Percentiles rank a stretch among this genome's conserved stretches.
These are phyloP conservation scores for Trematomus loennbergii DNA, from an alignment of 2,113 vertebrate species.

Conservation along the genomic window DNA sequence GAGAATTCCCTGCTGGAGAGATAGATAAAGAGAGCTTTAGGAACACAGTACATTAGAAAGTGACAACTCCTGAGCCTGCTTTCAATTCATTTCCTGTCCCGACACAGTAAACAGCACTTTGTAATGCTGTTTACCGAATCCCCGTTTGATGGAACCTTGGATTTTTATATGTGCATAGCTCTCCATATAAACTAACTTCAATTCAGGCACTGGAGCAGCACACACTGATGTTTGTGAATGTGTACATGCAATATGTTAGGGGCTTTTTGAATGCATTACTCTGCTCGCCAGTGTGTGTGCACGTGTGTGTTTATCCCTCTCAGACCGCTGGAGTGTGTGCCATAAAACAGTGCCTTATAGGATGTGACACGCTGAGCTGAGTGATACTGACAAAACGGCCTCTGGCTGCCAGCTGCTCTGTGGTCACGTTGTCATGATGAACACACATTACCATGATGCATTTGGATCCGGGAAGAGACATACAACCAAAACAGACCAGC, in stretches of 20 bases:
- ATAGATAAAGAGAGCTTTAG: conserved; percentile 33
- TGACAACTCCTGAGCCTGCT: conserved; percentile 40
- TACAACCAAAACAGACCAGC: too few species aligned
- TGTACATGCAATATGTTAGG: neutral
- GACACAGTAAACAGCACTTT: conserved; percentile 49
- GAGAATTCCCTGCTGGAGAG: conserved; percentile 38
- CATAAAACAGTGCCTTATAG: conserved; percentile 12
- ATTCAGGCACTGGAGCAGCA: conserved; percentile 15
- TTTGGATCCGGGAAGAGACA: neutral
- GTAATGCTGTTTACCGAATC: conserved; percentile 37
- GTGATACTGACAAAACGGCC: conserved; percentile 57
- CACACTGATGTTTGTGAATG: conserved; percentile 3
- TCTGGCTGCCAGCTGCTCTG: conserved; percentile 39
- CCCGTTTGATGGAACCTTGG: conserved; percentile 41
- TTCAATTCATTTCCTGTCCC: conserved; percentile 49
- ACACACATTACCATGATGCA: conserved; percentile 3
- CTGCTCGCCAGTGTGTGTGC: too few species aligned
- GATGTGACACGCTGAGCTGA: conserved; percentile 58
- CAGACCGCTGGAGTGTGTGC: neutral
- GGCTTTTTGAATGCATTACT: neutral
- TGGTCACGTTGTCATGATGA: conserved; percentile 17
- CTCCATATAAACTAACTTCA: conserved; percentile 56
- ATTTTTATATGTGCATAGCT: conserved; percentile 54
- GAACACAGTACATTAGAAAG: conserved; percentile 56
- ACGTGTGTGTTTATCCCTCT: conserved; percentile 13